Conservation (phyloP, 2,888 invertebrate genomes). For the Eubasilissa splendida region DNA sequence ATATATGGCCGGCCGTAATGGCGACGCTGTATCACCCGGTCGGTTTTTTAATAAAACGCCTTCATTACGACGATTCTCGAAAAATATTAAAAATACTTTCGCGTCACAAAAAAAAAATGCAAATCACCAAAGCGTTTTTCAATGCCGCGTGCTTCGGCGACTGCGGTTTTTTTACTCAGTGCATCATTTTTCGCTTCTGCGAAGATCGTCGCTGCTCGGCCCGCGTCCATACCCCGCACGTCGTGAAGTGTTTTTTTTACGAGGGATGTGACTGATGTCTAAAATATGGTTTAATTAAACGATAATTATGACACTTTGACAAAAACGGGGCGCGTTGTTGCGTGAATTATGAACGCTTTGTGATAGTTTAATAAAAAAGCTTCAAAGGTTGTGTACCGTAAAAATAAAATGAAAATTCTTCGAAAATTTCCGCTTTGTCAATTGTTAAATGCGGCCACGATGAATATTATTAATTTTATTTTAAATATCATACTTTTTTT, state of each 20-base stretch:
- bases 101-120: too few species aligned
- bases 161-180: too few species aligned
- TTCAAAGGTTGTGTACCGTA: slow-evolving; percentile 21
- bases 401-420: slow-evolving; percentile 20
- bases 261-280: slow-evolving; percentile 1
- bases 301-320: slow-evolving; percentile 32
- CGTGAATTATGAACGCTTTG: slow-evolving; percentile 13
- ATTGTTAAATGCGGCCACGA: neutral
- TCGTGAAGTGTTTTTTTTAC: neutral
- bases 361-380: slow-evolving; percentile 26
- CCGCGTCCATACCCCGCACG: too few species aligned
- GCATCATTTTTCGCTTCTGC: too few species aligned
- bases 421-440: slow-evolving; percentile 27
- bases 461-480: too few species aligned
- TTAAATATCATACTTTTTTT: too few species aligned
- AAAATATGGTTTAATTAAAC: slow-evolving; percentile 41
- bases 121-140: too few species aligned
- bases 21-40: neutral
- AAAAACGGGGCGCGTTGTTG: slow-evolving; percentile 15
- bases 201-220: too few species aligned
- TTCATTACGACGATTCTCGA: too few species aligned
- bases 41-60: too few species aligned
- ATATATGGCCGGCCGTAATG: slow-evolving; percentile 43
- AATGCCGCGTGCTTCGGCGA: too few species aligned
- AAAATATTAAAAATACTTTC: too few species aligned